Percentiles rank a stretch among this genome's conserved stretches.
phyloP scores from a whole-genome alignment of 2,888 invertebrate species.

The Eupithecia subumbrata region DNA sequence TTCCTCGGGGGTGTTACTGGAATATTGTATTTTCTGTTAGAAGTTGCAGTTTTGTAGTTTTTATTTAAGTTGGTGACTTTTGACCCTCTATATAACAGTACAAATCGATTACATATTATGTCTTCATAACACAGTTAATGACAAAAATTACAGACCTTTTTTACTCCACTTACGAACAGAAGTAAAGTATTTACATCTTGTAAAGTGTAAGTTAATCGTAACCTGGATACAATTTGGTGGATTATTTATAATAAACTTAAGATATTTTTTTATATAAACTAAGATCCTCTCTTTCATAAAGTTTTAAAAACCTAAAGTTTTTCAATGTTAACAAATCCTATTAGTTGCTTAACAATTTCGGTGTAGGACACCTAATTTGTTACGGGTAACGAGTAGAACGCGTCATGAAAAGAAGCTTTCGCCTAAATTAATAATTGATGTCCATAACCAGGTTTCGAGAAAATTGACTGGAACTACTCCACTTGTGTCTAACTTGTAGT shows the following conservation, averaged over 20 bases:
- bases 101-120: too few relatives aligned
- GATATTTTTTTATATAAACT: too few relatives aligned
- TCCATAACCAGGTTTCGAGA: constrained; percentile 22
- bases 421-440: constrained; percentile 21
- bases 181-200: too few relatives aligned
- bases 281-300: too few relatives aligned
- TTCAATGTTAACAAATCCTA: neutral
- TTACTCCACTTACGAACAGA: too few relatives aligned
- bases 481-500: neutral
- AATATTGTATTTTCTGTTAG: neutral
- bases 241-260: too few relatives aligned
- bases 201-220: too few relatives aligned
- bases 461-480: neutral
- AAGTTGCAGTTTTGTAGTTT: neutral
- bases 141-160: too few relatives aligned
- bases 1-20: constrained; percentile 6
- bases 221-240: too few relatives aligned
- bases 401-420: neutral
- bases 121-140: too few relatives aligned
- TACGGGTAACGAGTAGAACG: too few relatives aligned
- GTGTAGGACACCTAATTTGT: neutral
- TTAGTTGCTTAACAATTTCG: neutral
- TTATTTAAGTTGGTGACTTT: neutral
- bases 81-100: neutral
- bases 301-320: neutral